Conservation (phyloP, 2,797 vertebrate species). For the Aldrovandia affinis region DNA sequence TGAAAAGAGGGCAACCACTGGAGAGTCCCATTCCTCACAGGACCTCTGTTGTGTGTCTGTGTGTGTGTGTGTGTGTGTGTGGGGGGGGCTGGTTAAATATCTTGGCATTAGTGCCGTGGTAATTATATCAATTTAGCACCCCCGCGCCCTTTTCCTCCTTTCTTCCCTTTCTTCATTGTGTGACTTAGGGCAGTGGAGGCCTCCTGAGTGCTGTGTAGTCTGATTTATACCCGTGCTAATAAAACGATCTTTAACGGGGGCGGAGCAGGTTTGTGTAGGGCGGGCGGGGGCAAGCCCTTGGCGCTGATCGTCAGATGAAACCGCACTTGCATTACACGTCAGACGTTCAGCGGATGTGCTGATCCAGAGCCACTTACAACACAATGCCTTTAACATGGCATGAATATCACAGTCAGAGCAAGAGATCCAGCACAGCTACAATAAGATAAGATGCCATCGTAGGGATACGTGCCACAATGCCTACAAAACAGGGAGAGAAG, state of each 20-base stretch:
- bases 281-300: constrained; percentile 21
- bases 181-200: constrained; percentile 51
- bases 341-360: too few relatives aligned
- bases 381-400: too few relatives aligned
- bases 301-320: neutral
- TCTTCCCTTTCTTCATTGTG: constrained; percentile 65
- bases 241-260: constrained; percentile 37
- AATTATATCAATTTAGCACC: constrained; percentile 76
- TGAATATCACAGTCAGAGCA: too few relatives aligned
- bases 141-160: constrained; percentile 44
- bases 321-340: too few relatives aligned
- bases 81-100: constrained; percentile 30
- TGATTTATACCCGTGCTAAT: constrained; percentile 72
- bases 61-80: too few relatives aligned
- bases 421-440: too few relatives aligned
- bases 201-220: constrained; percentile 59
- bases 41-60: constrained; percentile 33
- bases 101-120: constrained; percentile 66
- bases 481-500: too few relatives aligned
- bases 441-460: too few relatives aligned
- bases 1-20: constrained; percentile 30
- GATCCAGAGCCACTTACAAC: too few relatives aligned
- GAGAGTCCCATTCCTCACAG: constrained; percentile 6
- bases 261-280: constrained; percentile 59
- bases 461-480: too few relatives aligned